These are phyloP conservation scores for Simalia tracyae DNA, from an alignment of 2,797 vertebrate genomes.

Conservation along the genomic window DNA sequence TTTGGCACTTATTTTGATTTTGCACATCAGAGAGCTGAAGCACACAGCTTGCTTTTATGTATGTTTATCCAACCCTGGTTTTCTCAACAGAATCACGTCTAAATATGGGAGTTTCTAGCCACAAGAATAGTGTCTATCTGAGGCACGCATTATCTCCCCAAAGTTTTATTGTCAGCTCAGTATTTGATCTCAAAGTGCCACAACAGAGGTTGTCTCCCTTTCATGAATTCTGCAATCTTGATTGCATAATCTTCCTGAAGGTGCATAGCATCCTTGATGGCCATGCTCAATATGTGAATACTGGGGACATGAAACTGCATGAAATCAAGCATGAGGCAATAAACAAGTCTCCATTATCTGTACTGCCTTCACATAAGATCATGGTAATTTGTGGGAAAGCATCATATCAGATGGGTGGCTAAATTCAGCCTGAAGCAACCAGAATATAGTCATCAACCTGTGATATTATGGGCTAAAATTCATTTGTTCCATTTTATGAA, in stretches of 20 bases:
- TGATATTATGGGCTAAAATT: neutral
- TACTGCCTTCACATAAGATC: neutral
- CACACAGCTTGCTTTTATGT: neutral
- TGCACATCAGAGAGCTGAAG: neutral
- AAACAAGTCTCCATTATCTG: neutral
- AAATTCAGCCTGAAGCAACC: neutral
- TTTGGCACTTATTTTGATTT: neutral
- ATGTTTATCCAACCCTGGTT: neutral
- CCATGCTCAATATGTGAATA: neutral
- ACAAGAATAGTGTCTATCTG: neutral
- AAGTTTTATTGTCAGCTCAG: neutral
- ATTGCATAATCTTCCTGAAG: too few species aligned
- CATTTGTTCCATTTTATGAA: neutral
- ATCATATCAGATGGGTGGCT: neutral
- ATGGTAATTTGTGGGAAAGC: neutral
- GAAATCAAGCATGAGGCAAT: neutral
- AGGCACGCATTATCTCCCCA: neutral
- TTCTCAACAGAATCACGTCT: neutral
- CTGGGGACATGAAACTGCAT: neutral
- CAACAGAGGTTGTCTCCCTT: neutral
- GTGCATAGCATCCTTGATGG: neutral
- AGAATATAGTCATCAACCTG: too few species aligned
- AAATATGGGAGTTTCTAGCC: neutral
- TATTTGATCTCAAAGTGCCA: neutral
- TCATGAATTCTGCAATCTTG: neutral